phyloP scores from a whole-genome alignment of 2,797 vertebrate genomes.

The Sebastes trivittatus region DNA sequence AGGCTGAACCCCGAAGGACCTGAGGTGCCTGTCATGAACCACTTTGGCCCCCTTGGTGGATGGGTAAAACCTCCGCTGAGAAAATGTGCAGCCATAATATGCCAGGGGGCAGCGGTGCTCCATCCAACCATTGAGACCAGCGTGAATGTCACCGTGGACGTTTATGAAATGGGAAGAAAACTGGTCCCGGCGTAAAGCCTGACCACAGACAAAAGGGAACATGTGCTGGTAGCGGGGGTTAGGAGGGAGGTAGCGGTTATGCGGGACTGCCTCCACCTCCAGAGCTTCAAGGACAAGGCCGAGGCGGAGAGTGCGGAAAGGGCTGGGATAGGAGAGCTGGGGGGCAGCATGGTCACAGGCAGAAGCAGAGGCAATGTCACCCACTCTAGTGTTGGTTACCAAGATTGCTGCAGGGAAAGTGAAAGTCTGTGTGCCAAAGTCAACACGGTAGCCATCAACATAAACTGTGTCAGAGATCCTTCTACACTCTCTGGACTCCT shows the following conservation, averaged over 20 bases:
- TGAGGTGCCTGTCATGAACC: conserved; percentile 91
- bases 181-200: conserved; percentile 95
- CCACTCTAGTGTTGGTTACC: conserved; percentile 96
- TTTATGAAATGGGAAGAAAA: conserved; percentile 98
- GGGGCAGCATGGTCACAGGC: conserved; percentile 97
- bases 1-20: conserved; percentile 93
- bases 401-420: conserved; percentile 95
- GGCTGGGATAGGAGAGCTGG: conserved; percentile 95
- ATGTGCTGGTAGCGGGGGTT: conserved; percentile 89
- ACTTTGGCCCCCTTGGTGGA: conserved; percentile 88
- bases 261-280: conserved; percentile 76
- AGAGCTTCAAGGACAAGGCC: conserved; percentile 91
- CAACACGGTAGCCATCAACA: conserved; percentile 87
- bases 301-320: conserved; percentile 93
- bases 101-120: conserved; percentile 96
- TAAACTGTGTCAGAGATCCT: conserved; percentile 93
- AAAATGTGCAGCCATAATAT: conserved; percentile 97
- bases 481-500: conserved; percentile 92
- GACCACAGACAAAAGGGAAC: conserved; percentile 98
- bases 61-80: conserved; percentile 94
- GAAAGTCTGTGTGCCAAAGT: conserved; percentile 97
- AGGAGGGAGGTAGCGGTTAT: conserved; percentile 85
- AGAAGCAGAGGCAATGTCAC: conserved; percentile 96
- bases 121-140: conserved; percentile 98
- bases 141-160: conserved; percentile 97